Base-by-base conservation (phyloP, 2,888 invertebrate genomes). In the Leptinotarsa juncta region DNA sequence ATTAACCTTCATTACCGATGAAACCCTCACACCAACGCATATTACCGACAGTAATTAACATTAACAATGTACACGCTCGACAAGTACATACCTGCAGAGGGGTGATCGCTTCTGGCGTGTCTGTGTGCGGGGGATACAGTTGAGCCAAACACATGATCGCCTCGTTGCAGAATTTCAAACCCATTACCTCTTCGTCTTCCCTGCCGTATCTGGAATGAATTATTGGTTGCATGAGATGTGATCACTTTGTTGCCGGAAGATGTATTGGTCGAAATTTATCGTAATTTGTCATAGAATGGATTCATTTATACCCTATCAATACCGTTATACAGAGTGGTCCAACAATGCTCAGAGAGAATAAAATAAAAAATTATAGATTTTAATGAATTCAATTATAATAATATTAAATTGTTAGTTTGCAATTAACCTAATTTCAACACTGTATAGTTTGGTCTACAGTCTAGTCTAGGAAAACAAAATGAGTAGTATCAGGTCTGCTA, bases 131-230 rank as follows among this genome's bases (percentile, higher is more conserved):
- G 0, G 96, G 96, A 90, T 95, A 96, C 69, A 97, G 91, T 87
- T 96, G 96, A 70, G 95, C 94, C 73, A 97, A 90, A 84, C 97
- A 95, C 93, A 98, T 94, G 85, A 97, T 94, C 71, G 98, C 96
- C 89, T 99, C 98, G 87, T 98, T 99, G 89, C 98, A 96, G 90
- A 99, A 99, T 85, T 97, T 97, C 81, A 99, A 91, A 0, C 99
- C 99, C 93, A 99, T 96, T 32, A 99, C 98, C 88, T 99, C 98
- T 86, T 99, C 95, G 87, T 99, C 98, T 89, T 99, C 98, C 66
- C 98, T 91, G 0, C 98, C 98, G 86, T 99, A 99, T 81, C 94
- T 94, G 86, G n/a, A 82, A 81, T 18, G 62, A 62, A 62, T 32
- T n/a, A 32, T n/a, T 14, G 62, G 32, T 32, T 67, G 23, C 18